Conservation (phyloP, 2,888 invertebrate species). For the Campaea margaritaria region DNA sequence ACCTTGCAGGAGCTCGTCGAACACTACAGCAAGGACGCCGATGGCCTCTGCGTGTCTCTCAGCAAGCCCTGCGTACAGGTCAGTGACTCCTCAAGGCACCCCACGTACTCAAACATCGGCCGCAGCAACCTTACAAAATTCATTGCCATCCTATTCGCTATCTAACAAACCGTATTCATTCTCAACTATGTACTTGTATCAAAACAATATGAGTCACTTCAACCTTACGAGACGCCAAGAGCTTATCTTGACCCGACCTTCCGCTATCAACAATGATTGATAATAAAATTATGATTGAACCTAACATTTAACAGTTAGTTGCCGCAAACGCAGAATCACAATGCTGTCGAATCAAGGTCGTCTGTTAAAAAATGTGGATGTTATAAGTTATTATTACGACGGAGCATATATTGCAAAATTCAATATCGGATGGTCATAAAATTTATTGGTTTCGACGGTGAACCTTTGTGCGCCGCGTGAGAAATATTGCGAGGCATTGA, state of each 20-base stretch:
- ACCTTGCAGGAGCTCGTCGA: slow-evolving; percentile 98
- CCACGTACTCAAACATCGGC: slow-evolving; percentile 19
- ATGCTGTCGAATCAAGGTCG: slow-evolving; percentile 57
- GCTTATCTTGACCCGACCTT: slow-evolving; percentile 49
- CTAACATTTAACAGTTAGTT: slow-evolving; percentile 45
- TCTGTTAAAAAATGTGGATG: slow-evolving; percentile 50
- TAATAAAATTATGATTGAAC: slow-evolving; percentile 48
- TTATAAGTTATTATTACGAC: slow-evolving; percentile 56
- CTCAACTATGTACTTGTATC: slow-evolving; percentile 22
- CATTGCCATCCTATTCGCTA: slow-evolving; percentile 18
- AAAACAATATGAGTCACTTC: slow-evolving; percentile 39
- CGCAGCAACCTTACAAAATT: slow-evolving; percentile 20
- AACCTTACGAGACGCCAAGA: slow-evolving; percentile 34
- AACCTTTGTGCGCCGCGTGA: slow-evolving; percentile 66
- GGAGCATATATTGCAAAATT: slow-evolving; percentile 69
- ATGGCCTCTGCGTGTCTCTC: slow-evolving; percentile 98
- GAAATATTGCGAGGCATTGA: slow-evolving; percentile 67
- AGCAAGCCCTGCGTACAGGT: slow-evolving; percentile 98
- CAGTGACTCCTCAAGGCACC: slow-evolving; percentile 42
- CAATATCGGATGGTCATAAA: slow-evolving; percentile 73
- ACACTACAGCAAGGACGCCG: slow-evolving; percentile 98
- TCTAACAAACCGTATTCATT: slow-evolving; percentile 16
- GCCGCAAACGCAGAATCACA: slow-evolving; percentile 45
- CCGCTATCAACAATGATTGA: slow-evolving; percentile 43
- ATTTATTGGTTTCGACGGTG: slow-evolving; percentile 69